Base-by-base conservation (phyloP, 2,888 invertebrate genomes). In the Trichopoda pennipes region DNA sequence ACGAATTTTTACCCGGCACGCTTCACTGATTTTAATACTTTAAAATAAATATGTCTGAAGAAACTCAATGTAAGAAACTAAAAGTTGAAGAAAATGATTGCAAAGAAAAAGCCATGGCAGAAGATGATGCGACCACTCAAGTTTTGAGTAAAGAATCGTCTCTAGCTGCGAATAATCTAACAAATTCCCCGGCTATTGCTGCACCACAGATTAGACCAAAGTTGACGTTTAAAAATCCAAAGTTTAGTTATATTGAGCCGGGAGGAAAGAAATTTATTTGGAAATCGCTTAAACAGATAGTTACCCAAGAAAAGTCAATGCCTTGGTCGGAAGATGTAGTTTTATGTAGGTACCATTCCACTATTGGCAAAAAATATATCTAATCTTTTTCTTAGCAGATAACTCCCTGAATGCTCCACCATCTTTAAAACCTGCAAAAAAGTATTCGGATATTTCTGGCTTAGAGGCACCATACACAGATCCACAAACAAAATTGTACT, bases 401-500 rank as follows among this genome's bases (percentile, higher is more conserved):
- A 95, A 95, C 87, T 94, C 95, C 28, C 95, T 98, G 84, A 97
- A 97, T 91, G 97, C 97, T 32, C 97, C 97, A 14, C 97, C 98
- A 49, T 96, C 97, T 47, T 96, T 98, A 88, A 95, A 94, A 88
- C 98, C 98, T 6, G 94, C 96, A 0, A 97, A 97, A 88, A 98
- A 98, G 87, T 98, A 98, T 90, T 98, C 98, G 0, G 98, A 98
- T 89, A 94, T 98, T 83, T 97, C 97, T 72, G 98, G 98, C 0
- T 91, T 98, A 42, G 94, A 95, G 55, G 96, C 97, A 28, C 95
- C 95, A 16, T 98, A 98, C 88, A 95, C 96, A 85, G 98, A 98
- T 92, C 96, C 98, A 4, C 96, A 97, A 89, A 97, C 96, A 0
- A 96, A 97, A 89, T 92, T 98, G 8, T 93, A 95, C 84, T 98